These are phyloP conservation scores for Pachypanchax playfairii DNA, from an alignment of 2,113 vertebrate species.

Conservation along the genomic window DNA sequence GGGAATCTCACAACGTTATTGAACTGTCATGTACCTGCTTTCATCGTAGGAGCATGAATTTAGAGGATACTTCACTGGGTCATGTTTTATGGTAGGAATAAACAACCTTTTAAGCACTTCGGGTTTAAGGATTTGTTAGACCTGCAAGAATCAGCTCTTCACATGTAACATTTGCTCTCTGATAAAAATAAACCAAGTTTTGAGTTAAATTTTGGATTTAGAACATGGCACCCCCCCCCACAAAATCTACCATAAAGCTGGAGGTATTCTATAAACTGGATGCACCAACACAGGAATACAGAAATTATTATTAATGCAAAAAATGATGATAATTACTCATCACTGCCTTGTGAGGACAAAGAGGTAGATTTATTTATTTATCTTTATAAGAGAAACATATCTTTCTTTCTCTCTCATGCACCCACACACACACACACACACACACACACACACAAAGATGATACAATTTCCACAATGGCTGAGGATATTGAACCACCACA, in stretches of 20 bases:
- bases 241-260: background rate
- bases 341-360: background rate
- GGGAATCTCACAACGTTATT: too few relatives aligned
- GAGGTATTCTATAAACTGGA: background rate
- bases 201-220: background rate
- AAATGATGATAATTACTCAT: too few relatives aligned
- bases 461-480: background rate
- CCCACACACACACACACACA: background rate
- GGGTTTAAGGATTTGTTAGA: too few relatives aligned
- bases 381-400: conserved; percentile 18
- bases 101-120: too few relatives aligned
- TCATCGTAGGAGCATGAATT: too few relatives aligned
- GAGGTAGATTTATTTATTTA: background rate
- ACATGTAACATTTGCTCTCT: background rate
- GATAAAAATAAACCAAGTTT: background rate
- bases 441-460: conserved; percentile 13
- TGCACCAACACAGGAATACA: background rate
- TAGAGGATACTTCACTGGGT: too few relatives aligned
- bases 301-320: too few relatives aligned
- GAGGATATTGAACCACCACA: conserved; percentile 22
- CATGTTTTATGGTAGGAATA: too few relatives aligned
- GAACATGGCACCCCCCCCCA: background rate
- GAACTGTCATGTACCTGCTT: too few relatives aligned
- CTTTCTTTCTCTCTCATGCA: background rate
- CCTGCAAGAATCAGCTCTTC: too few relatives aligned